Base-by-base conservation (phyloP, 2,113 vertebrate genomes). In the Pampusana beccarii region DNA sequence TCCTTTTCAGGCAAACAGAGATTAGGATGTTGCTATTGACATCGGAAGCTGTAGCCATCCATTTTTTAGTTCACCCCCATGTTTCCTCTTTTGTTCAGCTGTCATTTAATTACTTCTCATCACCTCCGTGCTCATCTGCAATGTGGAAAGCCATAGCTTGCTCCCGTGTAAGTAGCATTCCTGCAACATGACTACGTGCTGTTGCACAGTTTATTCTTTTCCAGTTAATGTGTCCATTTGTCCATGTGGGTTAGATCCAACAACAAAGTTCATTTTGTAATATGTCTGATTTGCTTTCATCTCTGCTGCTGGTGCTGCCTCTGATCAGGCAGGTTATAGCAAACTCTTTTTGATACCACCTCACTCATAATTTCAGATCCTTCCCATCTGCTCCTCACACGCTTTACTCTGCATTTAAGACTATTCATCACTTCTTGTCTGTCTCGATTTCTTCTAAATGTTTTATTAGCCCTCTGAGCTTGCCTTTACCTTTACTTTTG, bases 161-260 rank as follows among this genome's bases (percentile, higher is more conserved):
- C 56, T 51, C 82, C 87, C 20, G 0, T 80, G 64, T 62, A 71
- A 51, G 74, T n/a, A 29, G 46, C 87, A 83, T 96, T 96, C 88
- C 85, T 94, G 72, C 72, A 75, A 56, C 64, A n/a, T 95, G 85
- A 94, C 75, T 95, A 3, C 69, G 29, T 0, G 0, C 5, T 34
- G 56, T 95, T 88, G 80, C 66, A 88, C 75, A 94, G 88, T 67
- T 80, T 94, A 56, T 58, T 50, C 86, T 84, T 78, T 93, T 92
- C 69, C 90, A 93, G 57, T 84, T 92, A 81, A 72, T 57, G 38
- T 90, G 94, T 88, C 65, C 18, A 82, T 96, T 96, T 92, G 95
- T 92, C 92, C 93, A 9, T 71, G 69, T 93, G 90, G 86, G 69
- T 86, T 89, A 79, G 82, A 71, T 80, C 95, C 90, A 95, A 13